Evolutionary conservation across 2,888 invertebrate species (phyloP), one percentile per base, ranked within the genome.

Genomic region (Lithosia quadra): DNA sequence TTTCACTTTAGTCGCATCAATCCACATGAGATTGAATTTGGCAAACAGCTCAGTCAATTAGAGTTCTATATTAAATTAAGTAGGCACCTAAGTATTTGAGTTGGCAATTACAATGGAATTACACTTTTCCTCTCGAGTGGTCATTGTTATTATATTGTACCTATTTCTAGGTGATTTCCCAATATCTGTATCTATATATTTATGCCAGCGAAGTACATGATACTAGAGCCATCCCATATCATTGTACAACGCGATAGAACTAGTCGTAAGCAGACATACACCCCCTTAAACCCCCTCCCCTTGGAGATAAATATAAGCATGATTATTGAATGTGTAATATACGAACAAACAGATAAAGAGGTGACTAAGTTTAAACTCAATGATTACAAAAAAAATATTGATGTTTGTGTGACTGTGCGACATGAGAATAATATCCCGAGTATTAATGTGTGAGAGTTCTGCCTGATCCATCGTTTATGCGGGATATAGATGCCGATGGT

Each of bases 11-110:
- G 56, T 70, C 68, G n/a, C 69, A 61, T 67, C 73, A 60, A 43
- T 67, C 64, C 60, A 64, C 68, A 28, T 59, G 22, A 61, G 39
- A 75, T 75, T 80, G 56, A 68, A 56, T 71, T 80, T 78, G 79
- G 73, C 78, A 73, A 64, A 67, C 64, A 68, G 55, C 69, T 65
- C 56, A 28, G 56, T 60, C 69, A 59, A 73, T 78, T 69, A 80
- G 56, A 67, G 63, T 28, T 78, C 39, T 80, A 73, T 71, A 63
- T 59, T 36, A 56, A 63, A 64, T 53, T 63, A 63, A 63, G 34
- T 62, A 34, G 34, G 3, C 9, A 34, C 5, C 18, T 18, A 39
- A 39, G 18, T 43, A 43, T 43, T 43, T 43, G 43, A 43, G 18
- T 18, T 43, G 13, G 13, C 15, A 15, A 43, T 18, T 18, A 43